A percentile compares a stretch with the other conserved stretches of the same genome.
These are phyloP conservation scores for Gallinago solitaria DNA, from an alignment of 2,797 vertebrate genomes.

Conservation along the genomic window DNA sequence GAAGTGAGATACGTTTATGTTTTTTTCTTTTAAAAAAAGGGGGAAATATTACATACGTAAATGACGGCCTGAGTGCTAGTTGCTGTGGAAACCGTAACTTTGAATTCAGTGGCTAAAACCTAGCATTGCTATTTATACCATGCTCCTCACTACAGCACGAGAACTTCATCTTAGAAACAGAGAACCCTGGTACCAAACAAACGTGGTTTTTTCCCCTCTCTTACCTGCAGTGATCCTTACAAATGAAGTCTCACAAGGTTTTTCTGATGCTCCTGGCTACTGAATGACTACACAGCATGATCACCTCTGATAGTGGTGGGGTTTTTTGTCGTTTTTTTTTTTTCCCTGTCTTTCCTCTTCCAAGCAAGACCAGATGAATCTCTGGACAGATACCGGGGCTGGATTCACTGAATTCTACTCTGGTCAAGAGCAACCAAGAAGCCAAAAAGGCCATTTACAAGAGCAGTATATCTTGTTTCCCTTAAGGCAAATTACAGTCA, in stretches of 20 bases:
- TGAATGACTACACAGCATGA: neutral
- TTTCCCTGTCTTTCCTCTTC: neutral
- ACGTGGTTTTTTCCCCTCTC: accelerated
- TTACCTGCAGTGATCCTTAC: neutral
- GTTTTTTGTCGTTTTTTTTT: too few species aligned
- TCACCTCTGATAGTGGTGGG: neutral
- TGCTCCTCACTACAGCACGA: neutral
- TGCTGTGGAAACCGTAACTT: conserved; percentile 74
- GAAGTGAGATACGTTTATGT: neutral
- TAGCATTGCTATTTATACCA: conserved; percentile 51
- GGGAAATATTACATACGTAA: conserved; percentile 33
- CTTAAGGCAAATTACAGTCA: neutral
- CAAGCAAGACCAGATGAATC: neutral
- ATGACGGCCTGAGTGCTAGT: conserved; percentile 9
- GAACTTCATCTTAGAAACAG: neutral
- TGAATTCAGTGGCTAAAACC: conserved; percentile 55
- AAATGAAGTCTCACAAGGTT: neutral
- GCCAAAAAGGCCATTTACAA: neutral
- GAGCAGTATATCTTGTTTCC: neutral
- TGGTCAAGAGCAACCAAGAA: neutral
- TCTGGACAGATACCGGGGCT: neutral
- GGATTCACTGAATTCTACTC: neutral
- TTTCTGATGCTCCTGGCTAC: neutral
- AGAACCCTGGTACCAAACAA: neutral
- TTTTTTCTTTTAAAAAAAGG: neutral